phyloP scores from a whole-genome alignment of 2,797 vertebrate species.

The Dendrocincla tyrannina region DNA sequence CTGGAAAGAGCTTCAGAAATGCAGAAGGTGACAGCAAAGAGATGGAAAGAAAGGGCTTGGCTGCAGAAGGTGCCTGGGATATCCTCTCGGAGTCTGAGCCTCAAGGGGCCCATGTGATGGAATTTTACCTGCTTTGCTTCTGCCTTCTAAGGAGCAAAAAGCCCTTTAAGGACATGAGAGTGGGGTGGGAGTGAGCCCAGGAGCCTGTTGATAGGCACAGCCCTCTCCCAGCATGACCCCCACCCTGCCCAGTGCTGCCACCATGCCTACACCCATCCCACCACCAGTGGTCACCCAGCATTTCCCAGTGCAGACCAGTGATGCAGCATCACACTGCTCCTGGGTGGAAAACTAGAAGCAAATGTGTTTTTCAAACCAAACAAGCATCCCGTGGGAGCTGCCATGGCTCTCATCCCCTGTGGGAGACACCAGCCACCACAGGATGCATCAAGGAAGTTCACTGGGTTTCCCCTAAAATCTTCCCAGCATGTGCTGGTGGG shows the following conservation, averaged over 20 bases:
- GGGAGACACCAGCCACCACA: neutral
- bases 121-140: neutral
- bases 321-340: neutral
- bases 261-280: neutral
- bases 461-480: neutral
- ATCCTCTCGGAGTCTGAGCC: fast-evolving
- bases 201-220: neutral
- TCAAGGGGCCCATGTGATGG: fast-evolving
- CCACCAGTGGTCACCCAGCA: fast-evolving
- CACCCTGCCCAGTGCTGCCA: neutral
- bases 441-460: fast-evolving
- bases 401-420: fast-evolving
- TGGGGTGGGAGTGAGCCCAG: fast-evolving
- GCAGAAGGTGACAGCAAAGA: neutral
- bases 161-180: fast-evolving
- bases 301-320: neutral
- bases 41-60: neutral
- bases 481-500: neutral
- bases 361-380: neutral
- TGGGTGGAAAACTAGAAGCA: neutral
- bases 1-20: neutral
- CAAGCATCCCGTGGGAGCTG: neutral
- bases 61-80: neutral
- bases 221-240: no score
- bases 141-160: neutral